phyloP scores from a whole-genome alignment of 2,113 vertebrate genomes.

The Hypocryptadius cinnamomeus region DNA sequence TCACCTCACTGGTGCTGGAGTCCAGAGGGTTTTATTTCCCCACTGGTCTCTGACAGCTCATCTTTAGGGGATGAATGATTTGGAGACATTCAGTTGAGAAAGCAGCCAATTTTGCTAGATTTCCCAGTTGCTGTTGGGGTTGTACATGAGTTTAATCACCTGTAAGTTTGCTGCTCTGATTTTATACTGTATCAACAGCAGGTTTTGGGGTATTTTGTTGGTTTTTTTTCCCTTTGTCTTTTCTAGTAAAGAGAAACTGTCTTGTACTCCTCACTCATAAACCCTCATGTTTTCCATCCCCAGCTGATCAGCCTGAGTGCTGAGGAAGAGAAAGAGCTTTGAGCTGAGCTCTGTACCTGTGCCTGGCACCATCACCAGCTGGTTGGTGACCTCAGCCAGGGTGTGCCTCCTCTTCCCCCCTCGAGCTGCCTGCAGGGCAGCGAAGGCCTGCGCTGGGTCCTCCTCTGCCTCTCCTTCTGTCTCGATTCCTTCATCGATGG shows the following conservation, averaged over 20 bases:
- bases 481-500: constrained; percentile 95
- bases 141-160: neutral
- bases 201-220: neutral
- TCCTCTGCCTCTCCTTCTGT: constrained; percentile 86
- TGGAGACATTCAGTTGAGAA: neutral
- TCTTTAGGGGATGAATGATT: neutral
- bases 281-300: neutral
- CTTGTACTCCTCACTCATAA: neutral
- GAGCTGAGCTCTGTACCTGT: constrained; percentile 71
- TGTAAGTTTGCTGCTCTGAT: neutral
- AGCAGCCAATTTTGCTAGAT: neutral
- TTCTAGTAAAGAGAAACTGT: neutral
- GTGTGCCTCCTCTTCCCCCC: constrained; percentile 91
- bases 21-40: neutral
- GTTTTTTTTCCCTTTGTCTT: neutral
- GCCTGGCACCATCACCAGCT: constrained; percentile 73
- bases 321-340: neutral
- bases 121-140: neutral
- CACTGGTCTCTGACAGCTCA: neutral
- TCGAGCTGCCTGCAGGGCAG: constrained; percentile 83
- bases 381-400: constrained; percentile 92
- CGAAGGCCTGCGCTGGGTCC: constrained; percentile 81
- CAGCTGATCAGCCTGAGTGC: neutral
- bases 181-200: neutral
- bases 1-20: neutral